These are phyloP conservation scores for Pterophyllum scalare DNA, from an alignment of 2,113 vertebrate species.

Conservation along the genomic window DNA sequence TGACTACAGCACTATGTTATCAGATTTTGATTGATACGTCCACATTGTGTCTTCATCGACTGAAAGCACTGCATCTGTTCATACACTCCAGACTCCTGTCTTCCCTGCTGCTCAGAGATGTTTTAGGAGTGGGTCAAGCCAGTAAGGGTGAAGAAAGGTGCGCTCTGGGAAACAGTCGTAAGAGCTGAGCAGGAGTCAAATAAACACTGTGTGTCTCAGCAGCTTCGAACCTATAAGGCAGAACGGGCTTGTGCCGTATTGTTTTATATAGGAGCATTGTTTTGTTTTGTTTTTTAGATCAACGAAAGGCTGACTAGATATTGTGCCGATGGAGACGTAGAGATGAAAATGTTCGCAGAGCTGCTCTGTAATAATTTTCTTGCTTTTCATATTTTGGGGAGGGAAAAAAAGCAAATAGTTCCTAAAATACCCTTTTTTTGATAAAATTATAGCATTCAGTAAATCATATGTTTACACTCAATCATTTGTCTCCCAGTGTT, in stretches of 20 bases:
- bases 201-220: constrained; percentile 25
- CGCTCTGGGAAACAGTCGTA: constrained; percentile 8
- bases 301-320: background rate
- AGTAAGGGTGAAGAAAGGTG: background rate
- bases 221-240: background rate
- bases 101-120: constrained; percentile 19
- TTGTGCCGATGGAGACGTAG: background rate
- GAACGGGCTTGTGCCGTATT: background rate
- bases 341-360: background rate
- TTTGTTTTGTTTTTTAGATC: background rate
- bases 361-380: background rate
- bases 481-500: constrained; percentile 6
- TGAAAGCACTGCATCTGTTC: constrained; percentile 7
- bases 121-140: constrained; percentile 19
- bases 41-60: constrained; percentile 18
- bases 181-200: constrained; percentile 38
- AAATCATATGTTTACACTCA: constrained; percentile 28
- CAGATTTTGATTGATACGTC: constrained; percentile 38
- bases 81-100: constrained; percentile 1
- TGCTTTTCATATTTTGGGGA: background rate
- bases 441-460: background rate
- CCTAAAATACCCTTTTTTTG: background rate
- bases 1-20: background rate
- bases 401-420: background rate
- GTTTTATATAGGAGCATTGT: background rate